Conservation (phyloP, 2,888 invertebrate species). For the Scaptomyza tumidula region DNA sequence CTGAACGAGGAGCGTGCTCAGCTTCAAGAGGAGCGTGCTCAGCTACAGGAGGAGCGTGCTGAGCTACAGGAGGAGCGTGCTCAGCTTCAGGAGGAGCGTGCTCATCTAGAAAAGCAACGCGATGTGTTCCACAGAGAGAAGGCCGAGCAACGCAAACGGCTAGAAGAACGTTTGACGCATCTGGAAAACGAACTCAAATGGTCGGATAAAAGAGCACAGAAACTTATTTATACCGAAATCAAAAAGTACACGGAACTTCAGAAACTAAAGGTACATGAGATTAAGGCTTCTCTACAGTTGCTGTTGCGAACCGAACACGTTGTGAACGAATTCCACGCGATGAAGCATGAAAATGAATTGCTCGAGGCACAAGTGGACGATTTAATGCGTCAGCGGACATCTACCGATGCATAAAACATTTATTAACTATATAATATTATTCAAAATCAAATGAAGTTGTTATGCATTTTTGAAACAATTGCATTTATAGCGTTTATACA, state of each 20-base stretch:
- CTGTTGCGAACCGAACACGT: conserved; percentile 81
- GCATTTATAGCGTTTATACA: no score
- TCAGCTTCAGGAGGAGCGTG: conserved; percentile 6
- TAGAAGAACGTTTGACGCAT: conserved; percentile 59
- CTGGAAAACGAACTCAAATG: conserved; percentile 80
- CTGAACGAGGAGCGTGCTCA: background rate
- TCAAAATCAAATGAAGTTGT: no score
- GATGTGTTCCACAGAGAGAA: conserved; percentile 65
- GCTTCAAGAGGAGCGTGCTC: conserved; percentile 1
- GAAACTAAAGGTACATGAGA: conserved; percentile 66
- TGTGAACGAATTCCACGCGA: conserved; percentile 74
- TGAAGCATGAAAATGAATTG: conserved; percentile 80
- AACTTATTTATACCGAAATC: conserved; percentile 73
- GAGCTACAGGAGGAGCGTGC: conserved; percentile 3
- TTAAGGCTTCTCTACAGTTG: conserved; percentile 55
- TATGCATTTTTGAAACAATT: no score
- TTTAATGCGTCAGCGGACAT: conserved; percentile 31
- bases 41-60: conserved; percentile 2
- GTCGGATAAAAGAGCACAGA: conserved; percentile 71
- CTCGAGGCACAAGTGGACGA: conserved; percentile 70
- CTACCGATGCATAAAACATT: conserved; percentile 12
- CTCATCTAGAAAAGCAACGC: conserved; percentile 38
- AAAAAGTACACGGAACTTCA: conserved; percentile 76
- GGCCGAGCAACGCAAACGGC: conserved; percentile 48
- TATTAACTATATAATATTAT: background rate